Evolutionary conservation across 2,113 vertebrate genomes (phyloP).

Genomic region (Saccopteryx bilineata): DNA sequence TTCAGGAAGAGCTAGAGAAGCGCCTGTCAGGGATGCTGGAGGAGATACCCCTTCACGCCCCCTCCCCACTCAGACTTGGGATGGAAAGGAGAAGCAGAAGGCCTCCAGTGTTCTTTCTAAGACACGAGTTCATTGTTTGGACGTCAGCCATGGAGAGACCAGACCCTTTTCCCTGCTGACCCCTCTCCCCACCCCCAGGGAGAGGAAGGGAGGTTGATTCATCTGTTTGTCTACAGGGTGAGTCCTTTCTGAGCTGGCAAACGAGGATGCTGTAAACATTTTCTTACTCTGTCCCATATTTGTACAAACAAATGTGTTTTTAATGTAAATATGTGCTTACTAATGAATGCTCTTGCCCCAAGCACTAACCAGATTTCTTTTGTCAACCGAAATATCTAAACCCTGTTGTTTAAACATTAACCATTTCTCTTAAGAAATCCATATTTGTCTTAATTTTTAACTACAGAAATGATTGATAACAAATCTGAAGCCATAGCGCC

Average conservation of each 20-base stretch:
- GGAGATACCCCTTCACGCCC: not conserved
- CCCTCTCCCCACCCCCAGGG: too few species aligned
- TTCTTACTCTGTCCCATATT: conserved; percentile 60
- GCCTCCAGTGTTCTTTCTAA: not conserved
- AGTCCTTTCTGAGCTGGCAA: conserved; percentile 47
- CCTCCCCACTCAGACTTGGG: not conserved
- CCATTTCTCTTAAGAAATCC: not conserved
- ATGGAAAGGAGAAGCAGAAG: not conserved
- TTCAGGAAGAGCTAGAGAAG: not conserved
- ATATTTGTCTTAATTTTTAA: conserved; percentile 45
- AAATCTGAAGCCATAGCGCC: not conserved
- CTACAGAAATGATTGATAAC: not conserved
- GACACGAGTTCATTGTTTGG: not conserved
- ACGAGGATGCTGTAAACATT: conserved; percentile 70
- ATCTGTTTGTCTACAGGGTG: conserved; percentile 12
- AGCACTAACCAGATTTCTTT: not conserved
- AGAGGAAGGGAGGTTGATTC: not conserved
- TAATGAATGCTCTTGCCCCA: not conserved
- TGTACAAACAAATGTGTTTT: conserved; percentile 82
- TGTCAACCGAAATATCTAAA: conserved; percentile 19
- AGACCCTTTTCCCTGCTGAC: too few species aligned
- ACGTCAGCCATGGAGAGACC: not conserved
- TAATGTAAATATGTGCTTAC: conserved; percentile 76
- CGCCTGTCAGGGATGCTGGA: not conserved
- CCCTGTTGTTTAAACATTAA: conserved; percentile 19